A percentile compares a stretch with the other conserved stretches of the same genome.
These are phyloP conservation scores for Neomicropteryx cornuta DNA, from an alignment of 1,140 invertebrate genomes.

Conservation along the genomic window DNA sequence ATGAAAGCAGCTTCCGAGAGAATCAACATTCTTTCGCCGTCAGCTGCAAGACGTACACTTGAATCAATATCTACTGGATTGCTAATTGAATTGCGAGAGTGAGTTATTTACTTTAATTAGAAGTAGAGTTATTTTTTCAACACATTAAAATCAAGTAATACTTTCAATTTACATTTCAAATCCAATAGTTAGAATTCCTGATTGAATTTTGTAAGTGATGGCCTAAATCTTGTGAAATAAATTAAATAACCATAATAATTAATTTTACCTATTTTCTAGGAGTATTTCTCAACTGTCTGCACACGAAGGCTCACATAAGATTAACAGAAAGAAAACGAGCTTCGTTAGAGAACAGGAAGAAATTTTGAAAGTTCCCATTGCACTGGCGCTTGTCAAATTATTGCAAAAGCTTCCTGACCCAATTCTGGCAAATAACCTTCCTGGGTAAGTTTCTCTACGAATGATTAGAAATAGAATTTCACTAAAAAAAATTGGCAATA, in stretches of 20 bases:
- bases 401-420: conserved; percentile 74
- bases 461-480: conserved; percentile 1
- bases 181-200: background rate
- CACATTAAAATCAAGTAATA: conserved; percentile 3
- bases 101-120: conserved; percentile 18
- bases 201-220: background rate
- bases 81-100: conserved; percentile 40
- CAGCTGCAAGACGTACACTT: conserved; percentile 63
- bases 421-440: conserved; percentile 64
- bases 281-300: conserved; percentile 62
- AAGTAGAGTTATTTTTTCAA: conserved; percentile 7
- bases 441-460: conserved; percentile 49
- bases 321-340: conserved; percentile 55
- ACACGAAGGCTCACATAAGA: conserved; percentile 70
- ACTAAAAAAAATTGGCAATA: too few relatives aligned
- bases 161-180: background rate
- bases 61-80: conserved; percentile 45
- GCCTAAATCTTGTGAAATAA: background rate
- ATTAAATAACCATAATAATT: background rate
- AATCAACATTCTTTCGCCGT: conserved; percentile 48
- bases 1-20: conserved; percentile 41
- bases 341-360: conserved; percentile 75
- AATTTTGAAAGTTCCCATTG: conserved; percentile 81
- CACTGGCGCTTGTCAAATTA: conserved; percentile 84
- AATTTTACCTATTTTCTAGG: conserved; percentile 19